Base-by-base conservation (phyloP, 2,797 vertebrate species). In the Erpetoichthys calabaricus region DNA sequence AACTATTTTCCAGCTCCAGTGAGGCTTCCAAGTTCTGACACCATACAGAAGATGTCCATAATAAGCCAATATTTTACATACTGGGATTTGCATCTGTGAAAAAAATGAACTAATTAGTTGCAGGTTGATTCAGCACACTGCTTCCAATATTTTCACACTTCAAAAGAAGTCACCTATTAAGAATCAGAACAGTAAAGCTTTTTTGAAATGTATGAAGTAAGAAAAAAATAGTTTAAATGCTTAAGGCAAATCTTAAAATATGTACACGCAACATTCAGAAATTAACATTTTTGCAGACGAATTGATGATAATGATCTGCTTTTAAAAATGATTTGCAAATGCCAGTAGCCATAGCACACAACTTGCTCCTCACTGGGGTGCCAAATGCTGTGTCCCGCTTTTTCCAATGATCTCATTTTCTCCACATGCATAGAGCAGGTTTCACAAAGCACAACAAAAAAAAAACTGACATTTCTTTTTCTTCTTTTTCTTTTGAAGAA, bases 221-320 rank as follows among this genome's bases (percentile, higher is more conserved):
- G 57, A 47, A 59, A 57, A 42, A 41, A 66, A 59, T 53, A 53
- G 55, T 51, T 54, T 45, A 44, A 56, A 44, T 45, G 55, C 45
- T 9, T 58, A 63, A 68, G 73, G 65, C 62, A 56, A 58, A 53
- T 50, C 57, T 60, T 70, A 71, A 75, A 74, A 61, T 70, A 62
- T 64, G 66, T 72, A 73, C 74, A 70, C 65, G 64, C 65, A 55
- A 68, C 58, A 70, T 67, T 70, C 63, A 56, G 57, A 63, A 60
- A 70, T 65, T 68, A 68, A 74, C 63, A 63, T 63, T 63, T 71
- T 73, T 66, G 70, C 68, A 61, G 64, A 5, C 7, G 55, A 45
- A 25, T 25, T 25, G 25, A 25, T 25, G 25, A 25, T 25, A 25
- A 25, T 25, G 25, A 25, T 25, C 25, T 25, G 25, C 25, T 25